Percentiles rank a stretch among this genome's conserved stretches.
Evolutionary conservation across 2,888 invertebrate genomes (phyloP).

Genomic region (Tryphoninae sp.): DNA sequence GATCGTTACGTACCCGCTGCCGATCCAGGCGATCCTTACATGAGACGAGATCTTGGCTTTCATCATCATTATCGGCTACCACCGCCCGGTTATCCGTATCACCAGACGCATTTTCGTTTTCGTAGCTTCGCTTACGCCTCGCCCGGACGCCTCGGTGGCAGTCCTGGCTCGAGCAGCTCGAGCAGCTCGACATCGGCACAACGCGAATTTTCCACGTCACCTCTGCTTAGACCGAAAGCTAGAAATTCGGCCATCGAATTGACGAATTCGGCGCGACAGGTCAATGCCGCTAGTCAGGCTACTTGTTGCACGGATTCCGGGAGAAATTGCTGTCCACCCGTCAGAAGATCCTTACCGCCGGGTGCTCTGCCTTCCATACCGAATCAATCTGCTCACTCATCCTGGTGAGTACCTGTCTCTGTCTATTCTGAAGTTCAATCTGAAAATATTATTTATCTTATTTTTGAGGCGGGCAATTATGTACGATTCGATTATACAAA

Average conservation of each 20-base stretch:
- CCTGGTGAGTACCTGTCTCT: slow-evolving; percentile 76
- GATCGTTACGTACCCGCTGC: slow-evolving; percentile 86
- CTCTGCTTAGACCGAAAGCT: slow-evolving; percentile 80
- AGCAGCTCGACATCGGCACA: slow-evolving; percentile 82
- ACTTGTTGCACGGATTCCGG: slow-evolving; percentile 75
- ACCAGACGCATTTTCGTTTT: slow-evolving; percentile 78
- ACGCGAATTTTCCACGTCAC: slow-evolving; percentile 80
- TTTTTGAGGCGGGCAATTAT: neutral
- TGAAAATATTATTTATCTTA: neutral
- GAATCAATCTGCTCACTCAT: slow-evolving; percentile 73
- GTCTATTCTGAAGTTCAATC: slow-evolving; percentile 1
- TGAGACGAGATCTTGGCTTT: slow-evolving; percentile 84
- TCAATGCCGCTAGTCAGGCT: slow-evolving; percentile 69
- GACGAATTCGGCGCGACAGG: slow-evolving; percentile 70
- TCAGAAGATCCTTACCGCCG: slow-evolving; percentile 84
- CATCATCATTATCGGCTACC: slow-evolving; percentile 84
- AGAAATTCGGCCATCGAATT: slow-evolving; percentile 79
- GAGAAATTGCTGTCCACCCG: slow-evolving; percentile 84
- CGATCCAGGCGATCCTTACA: slow-evolving; percentile 83
- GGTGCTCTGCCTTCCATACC: slow-evolving; percentile 80
- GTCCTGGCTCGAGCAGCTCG: slow-evolving; percentile 82
- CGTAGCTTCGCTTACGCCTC: slow-evolving; percentile 79
- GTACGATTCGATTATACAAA: neutral
- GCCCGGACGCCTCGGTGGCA: slow-evolving; percentile 78
- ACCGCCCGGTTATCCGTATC: slow-evolving; percentile 81